These are phyloP conservation scores for Meta bourneti DNA, from an alignment of 2,888 invertebrate genomes.

Conservation along the genomic window DNA sequence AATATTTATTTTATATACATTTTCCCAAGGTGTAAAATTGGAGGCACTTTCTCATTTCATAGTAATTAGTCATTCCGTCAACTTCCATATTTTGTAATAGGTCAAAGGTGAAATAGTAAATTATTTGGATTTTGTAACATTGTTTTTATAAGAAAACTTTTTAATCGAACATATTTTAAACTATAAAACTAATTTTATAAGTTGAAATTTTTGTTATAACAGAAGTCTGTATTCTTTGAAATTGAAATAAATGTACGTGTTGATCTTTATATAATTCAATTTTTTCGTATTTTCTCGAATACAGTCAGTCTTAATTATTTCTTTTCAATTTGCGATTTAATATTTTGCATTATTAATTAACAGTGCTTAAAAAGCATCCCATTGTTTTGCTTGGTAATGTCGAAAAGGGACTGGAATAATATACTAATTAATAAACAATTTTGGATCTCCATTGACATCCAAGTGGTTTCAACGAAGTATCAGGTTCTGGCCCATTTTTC, in stretches of 20 bases:
- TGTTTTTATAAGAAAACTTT: slow-evolving; percentile 1
- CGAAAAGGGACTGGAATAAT: no score
- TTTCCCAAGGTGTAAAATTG: neutral
- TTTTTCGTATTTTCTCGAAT: neutral
- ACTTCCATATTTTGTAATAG: neutral
- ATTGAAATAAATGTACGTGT: slow-evolving; percentile 26
- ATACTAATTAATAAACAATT: no score
- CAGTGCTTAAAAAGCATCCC: no score
- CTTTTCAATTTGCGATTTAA: no score
- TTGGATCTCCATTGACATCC: no score
- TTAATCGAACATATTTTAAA: neutral
- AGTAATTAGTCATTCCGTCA: neutral
- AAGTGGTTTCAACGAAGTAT: no score
- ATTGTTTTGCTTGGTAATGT: no score
- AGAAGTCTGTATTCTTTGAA: neutral
- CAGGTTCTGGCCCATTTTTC: no score
- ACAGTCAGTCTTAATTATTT: no score
- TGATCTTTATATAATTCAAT: neutral
- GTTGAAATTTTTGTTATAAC: slow-evolving; percentile 20
- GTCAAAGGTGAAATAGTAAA: neutral
- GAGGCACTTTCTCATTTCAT: neutral
- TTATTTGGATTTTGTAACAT: slow-evolving; percentile 20
- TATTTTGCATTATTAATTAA: no score
- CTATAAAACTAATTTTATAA: slow-evolving; percentile 25
- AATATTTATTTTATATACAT: slow-evolving; percentile 29